Evolutionary conservation across 2,113 vertebrate genomes (phyloP).

Genomic region (Pogonocichla stellata): DNA sequence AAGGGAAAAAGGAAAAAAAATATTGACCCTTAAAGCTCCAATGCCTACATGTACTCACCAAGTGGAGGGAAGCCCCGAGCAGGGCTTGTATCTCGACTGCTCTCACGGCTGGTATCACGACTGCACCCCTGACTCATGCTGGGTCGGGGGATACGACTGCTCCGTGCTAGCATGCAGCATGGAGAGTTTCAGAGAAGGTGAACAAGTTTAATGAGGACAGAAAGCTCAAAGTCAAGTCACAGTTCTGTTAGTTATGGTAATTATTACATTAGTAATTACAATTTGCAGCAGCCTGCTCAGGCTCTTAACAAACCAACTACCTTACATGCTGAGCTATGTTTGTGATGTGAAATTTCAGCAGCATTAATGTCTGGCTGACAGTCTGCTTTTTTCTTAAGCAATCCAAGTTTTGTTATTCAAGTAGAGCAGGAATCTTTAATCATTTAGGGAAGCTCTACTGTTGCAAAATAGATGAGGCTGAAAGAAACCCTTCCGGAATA

Average conservation of each 20-base stretch:
- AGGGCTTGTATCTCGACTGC: conserved; percentile 99
- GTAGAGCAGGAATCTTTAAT: conserved; percentile 37
- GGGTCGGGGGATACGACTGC: conserved; percentile 98
- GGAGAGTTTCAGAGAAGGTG: conserved; percentile 92
- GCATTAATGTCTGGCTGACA: background rate
- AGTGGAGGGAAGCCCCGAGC: conserved; percentile 95
- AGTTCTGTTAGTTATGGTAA: conserved; percentile 73
- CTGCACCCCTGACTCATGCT: conserved; percentile 99
- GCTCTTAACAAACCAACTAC: conserved; percentile 33
- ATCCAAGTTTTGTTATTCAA: conserved; percentile 38
- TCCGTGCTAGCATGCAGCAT: conserved; percentile 98
- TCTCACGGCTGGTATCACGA: conserved; percentile 99
- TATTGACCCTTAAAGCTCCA: conserved; percentile 65
- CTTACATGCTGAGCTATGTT: background rate
- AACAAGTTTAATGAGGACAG: conserved; percentile 94
- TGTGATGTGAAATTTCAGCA: conserved; percentile 14
- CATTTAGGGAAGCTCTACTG: conserved; percentile 21
- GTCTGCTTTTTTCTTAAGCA: conserved; percentile 23
- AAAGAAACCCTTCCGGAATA: conserved; percentile 9
- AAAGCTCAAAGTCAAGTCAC: conserved; percentile 80
- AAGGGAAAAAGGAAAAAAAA: conserved; percentile 15
- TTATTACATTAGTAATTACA: conserved; percentile 68
- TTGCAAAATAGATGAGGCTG: conserved; percentile 34
- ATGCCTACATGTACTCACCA: conserved; percentile 89
- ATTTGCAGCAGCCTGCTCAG: conserved; percentile 14